A percentile compares a stretch with the other conserved stretches of the same genome.
These are phyloP conservation scores for Atlantisia rogersi DNA, from an alignment of 2,113 vertebrate species.

Conservation along the genomic window DNA sequence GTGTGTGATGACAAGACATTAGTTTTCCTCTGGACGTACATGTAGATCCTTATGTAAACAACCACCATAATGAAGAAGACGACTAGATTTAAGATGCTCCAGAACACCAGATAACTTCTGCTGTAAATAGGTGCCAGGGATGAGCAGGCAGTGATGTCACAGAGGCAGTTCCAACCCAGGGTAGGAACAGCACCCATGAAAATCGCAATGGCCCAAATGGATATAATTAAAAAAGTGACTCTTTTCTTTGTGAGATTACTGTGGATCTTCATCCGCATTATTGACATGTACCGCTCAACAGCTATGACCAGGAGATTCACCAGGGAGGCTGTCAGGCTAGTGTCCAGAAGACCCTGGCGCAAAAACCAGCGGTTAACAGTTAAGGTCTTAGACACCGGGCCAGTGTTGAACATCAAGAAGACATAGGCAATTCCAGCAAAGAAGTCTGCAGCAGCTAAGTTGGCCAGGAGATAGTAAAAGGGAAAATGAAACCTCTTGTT, in stretches of 20 bases:
- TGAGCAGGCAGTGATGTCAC: constrained; percentile 87
- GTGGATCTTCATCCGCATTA: constrained; percentile 92
- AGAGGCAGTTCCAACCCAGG: constrained; percentile 97
- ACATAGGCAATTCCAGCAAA: constrained; percentile 95
- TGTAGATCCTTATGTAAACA: constrained; percentile 93
- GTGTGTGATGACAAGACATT: constrained; percentile 83
- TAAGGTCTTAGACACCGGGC: constrained; percentile 81
- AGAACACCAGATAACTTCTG: constrained; percentile 94
- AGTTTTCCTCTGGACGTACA: constrained; percentile 93
- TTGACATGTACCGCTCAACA: constrained; percentile 92
- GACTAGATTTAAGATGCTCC: constrained; percentile 90
- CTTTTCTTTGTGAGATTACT: constrained; percentile 94
- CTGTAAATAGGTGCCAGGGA: constrained; percentile 93
- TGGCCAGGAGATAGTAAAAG: constrained; percentile 95
- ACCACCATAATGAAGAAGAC: constrained; percentile 92
- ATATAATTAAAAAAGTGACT: constrained; percentile 90
- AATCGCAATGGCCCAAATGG: constrained; percentile 91
- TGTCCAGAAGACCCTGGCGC: constrained; percentile 92
- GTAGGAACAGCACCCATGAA: constrained; percentile 94
- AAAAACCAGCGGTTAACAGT: constrained; percentile 90
- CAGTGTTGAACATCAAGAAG: constrained; percentile 96
- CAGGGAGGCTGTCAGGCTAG: constrained; percentile 92
- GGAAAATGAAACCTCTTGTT: constrained; percentile 95
- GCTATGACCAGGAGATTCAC: constrained; percentile 93
- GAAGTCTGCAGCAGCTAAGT: constrained; percentile 94